These are phyloP conservation scores for Phrynosoma platyrhinos DNA, from an alignment of 2,113 vertebrate genomes.

Conservation along the genomic window DNA sequence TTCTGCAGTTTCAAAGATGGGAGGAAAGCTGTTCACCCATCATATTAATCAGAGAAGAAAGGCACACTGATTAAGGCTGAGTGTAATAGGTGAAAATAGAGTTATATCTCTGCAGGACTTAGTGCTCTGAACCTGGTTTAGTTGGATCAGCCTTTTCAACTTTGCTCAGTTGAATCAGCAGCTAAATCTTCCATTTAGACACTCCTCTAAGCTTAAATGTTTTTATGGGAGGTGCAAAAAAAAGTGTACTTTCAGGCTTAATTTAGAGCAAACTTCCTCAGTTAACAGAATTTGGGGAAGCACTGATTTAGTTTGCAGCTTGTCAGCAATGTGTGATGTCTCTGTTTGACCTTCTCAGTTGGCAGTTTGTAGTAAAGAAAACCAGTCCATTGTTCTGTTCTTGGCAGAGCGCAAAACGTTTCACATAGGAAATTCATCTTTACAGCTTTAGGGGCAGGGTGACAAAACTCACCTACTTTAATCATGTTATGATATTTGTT, in stretches of 20 bases:
- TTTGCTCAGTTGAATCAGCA: neutral
- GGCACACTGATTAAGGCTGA: neutral
- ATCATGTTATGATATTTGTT: neutral
- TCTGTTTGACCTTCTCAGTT: neutral
- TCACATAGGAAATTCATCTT: conserved; percentile 30
- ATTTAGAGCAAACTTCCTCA: neutral
- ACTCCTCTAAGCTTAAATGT: neutral
- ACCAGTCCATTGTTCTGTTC: conserved; percentile 9
- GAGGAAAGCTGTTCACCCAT: neutral
- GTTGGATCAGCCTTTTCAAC: neutral
- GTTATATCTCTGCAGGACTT: neutral
- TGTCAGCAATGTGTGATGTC: neutral
- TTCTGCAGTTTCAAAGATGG: neutral
- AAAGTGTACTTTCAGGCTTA: neutral
- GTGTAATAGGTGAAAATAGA: neutral
- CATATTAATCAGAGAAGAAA: neutral
- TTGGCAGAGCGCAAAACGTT: conserved; percentile 27
- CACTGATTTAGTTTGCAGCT: neutral
- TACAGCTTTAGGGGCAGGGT: neutral
- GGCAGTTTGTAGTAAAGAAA: conserved; percentile 25
- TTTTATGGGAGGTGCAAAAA: neutral
- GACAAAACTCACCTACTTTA: neutral
- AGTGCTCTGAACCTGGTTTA: neutral
- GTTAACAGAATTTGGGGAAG: neutral
- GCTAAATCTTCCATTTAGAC: neutral